Evolutionary conservation across 2,888 invertebrate species (phyloP).

Genomic region (Drosophila hawaiiensis): DNA sequence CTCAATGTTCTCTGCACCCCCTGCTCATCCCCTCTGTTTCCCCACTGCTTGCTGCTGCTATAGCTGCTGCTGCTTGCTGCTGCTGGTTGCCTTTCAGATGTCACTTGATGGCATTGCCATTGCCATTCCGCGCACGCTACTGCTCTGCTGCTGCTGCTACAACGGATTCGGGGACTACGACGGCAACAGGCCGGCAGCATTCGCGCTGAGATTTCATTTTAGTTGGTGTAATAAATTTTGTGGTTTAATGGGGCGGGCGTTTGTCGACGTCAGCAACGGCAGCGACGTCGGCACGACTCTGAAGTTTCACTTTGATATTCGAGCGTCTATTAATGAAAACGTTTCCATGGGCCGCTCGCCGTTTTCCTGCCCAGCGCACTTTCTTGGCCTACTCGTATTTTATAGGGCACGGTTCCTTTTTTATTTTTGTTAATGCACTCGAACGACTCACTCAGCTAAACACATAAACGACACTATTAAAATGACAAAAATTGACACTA

Average conservation of each 20-base stretch:
- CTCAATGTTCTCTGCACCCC: not conserved
- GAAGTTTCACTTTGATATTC: constrained; percentile 79
- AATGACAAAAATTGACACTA: constrained; percentile 80
- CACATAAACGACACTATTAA: constrained; percentile 72
- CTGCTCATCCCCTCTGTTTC: not conserved
- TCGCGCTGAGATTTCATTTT: constrained; percentile 78
- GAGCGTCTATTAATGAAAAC: constrained; percentile 79
- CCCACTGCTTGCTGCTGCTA: constrained; percentile 4
- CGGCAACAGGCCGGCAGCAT: constrained; percentile 23
- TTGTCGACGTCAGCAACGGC: constrained; percentile 59
- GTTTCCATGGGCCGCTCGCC: constrained; percentile 47
- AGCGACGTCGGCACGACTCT: constrained; percentile 63
- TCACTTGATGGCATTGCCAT: constrained; percentile 62
- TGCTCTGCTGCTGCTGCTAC: constrained; percentile 4
- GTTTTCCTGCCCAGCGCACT: constrained; percentile 38
- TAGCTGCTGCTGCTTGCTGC: constrained; percentile 12
- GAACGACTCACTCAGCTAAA: constrained; percentile 49
- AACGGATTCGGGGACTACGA: not conserved
- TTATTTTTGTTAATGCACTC: constrained; percentile 61
- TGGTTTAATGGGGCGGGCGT: constrained; percentile 84
- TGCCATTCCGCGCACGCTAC: constrained; percentile 49
- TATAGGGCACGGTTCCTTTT: constrained; percentile 68
- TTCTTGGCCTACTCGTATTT: constrained; percentile 62
- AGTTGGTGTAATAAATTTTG: constrained; percentile 84
- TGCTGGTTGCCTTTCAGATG: constrained; percentile 60